A percentile compares a stretch with the other conserved stretches of the same genome.
These are phyloP conservation scores for Leptinotarsa juncta DNA, from an alignment of 2,888 invertebrate species.

Conservation along the genomic window DNA sequence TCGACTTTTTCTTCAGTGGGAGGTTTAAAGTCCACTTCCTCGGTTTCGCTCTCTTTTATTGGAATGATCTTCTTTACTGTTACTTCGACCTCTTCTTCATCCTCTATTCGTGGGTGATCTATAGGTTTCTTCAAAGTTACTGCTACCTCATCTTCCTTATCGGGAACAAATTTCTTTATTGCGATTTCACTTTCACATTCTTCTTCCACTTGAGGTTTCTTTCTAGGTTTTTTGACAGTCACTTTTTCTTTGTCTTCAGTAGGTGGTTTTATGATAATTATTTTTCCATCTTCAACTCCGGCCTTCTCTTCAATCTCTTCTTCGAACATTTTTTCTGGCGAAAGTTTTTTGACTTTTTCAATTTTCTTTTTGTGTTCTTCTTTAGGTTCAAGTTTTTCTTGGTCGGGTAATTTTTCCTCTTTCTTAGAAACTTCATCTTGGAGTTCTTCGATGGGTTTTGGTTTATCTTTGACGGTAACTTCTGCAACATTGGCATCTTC, in stretches of 20 bases:
- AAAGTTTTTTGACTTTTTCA: neutral
- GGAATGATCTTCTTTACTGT: constrained; percentile 54
- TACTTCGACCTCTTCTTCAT: constrained; percentile 46
- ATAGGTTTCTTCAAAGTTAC: constrained; percentile 48
- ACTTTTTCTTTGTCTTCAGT: constrained; percentile 53
- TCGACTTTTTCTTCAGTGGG: constrained; percentile 54
- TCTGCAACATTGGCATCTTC: constrained; percentile 48
- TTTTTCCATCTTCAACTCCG: constrained; percentile 71
- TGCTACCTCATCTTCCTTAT: constrained; percentile 65
- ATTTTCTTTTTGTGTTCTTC: constrained; percentile 46
- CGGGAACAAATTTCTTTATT: constrained; percentile 46
- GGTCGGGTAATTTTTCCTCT: constrained; percentile 62
- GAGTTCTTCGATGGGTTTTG: constrained; percentile 52
- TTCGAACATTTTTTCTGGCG: constrained; percentile 54
- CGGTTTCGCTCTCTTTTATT: neutral
- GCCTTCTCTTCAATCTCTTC: constrained; percentile 61
- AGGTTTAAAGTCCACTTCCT: constrained; percentile 38
- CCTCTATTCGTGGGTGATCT: constrained; percentile 54
- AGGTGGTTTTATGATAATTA: constrained; percentile 52
- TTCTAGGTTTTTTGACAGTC: constrained; percentile 47
- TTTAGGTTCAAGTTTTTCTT: constrained; percentile 47
- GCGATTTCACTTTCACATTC: constrained; percentile 54
- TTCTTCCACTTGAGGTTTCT: constrained; percentile 55
- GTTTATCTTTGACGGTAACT: constrained; percentile 46
- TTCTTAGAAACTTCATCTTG: constrained; percentile 61